Evolutionary conservation across 2,888 invertebrate genomes (phyloP), one percentile per base, ranked within the genome.

Genomic region (Carcina quercana): DNA sequence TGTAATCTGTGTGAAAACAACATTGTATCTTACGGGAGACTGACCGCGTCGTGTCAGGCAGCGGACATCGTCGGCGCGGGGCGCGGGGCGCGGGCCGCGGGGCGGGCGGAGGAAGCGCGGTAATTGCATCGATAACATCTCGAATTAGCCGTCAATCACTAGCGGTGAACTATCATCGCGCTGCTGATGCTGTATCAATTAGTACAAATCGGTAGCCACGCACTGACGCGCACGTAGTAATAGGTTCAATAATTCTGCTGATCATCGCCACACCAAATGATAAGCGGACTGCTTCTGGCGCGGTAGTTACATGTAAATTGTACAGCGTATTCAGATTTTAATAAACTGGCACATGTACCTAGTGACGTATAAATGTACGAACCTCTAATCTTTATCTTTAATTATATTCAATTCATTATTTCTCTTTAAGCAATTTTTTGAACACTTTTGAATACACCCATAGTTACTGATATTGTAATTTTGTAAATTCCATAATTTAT

Each of bases 121-220:
- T 74, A 75, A 78, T 75, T 72, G 79, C 68, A 44, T 53, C 59
- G 82, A 82, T 80, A 82, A 67, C 72, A 80, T 80, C 79, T 75
- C 60, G 64, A 69, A 74, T 74, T 64, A 74, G 67, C 72, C 76
- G 75, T 80, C 82, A 78, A 79, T 82, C 82, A 71, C 65, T 58
- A 52, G 48, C 54, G 50, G 58, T 53, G 62, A 68, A 71, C 75
- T 72, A 74, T 76, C 78, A 76, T 72, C 72, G 63, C 50, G 50
- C 53, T n/a, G n/a, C n/a, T n/a, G 61, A 56, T 53, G 60, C 63
- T 59, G 53, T 72, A 79, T 80, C 79, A 82, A 82, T 83, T 82
- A 80, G 72, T 69, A 63, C 63, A 65, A 73, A 80, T 76, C 79
- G 68, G 82, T 79, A 80, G 79, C 78, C 48, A 53, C 51, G 54